phyloP scores from a whole-genome alignment of 2,797 vertebrate species.

The Mallotus villosus region DNA sequence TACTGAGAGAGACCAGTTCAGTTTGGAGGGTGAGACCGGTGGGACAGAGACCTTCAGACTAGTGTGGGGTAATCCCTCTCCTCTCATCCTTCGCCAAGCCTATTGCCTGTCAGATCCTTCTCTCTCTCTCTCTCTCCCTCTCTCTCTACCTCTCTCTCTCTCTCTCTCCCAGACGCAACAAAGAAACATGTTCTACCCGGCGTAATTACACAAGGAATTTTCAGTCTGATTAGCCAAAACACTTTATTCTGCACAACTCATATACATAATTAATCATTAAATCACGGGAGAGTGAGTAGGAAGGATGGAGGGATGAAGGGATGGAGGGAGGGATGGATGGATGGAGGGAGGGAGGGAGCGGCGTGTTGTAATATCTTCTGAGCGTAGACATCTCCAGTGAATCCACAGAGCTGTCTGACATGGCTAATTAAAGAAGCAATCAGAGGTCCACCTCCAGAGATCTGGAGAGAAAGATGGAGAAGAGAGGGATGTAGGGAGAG shows the following conservation, averaged over 20 bases:
- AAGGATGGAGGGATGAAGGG: conserved; percentile 41
- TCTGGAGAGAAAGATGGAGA: conserved; percentile 68
- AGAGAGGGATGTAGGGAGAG: conserved; percentile 44
- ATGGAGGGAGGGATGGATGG: neutral
- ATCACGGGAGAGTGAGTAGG: conserved; percentile 82
- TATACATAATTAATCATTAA: conserved; percentile 99
- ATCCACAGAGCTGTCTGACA: conserved; percentile 89
- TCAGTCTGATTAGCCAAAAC: conserved; percentile 86
- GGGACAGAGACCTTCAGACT: no score
- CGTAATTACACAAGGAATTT: conserved; percentile 78
- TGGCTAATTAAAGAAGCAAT: conserved; percentile 97
- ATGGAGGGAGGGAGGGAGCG: conserved; percentile 63
- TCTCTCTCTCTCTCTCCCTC: neutral
- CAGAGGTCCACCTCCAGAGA: conserved; percentile 89
- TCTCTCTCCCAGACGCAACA: neutral
- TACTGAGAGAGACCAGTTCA: neutral
- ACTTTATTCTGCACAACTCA: conserved; percentile 93
- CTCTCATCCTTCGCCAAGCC: neutral
- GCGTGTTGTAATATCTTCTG: conserved; percentile 95
- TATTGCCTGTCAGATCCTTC: no score
- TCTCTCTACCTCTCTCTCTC: neutral
- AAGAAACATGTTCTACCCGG: conserved; percentile 66
- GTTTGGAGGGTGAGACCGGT: neutral
- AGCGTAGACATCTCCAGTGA: conserved; percentile 94
- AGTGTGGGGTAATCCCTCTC: neutral